Conservation (phyloP, 2,797 vertebrate species). For the Hozukius guyotensis region DNA sequence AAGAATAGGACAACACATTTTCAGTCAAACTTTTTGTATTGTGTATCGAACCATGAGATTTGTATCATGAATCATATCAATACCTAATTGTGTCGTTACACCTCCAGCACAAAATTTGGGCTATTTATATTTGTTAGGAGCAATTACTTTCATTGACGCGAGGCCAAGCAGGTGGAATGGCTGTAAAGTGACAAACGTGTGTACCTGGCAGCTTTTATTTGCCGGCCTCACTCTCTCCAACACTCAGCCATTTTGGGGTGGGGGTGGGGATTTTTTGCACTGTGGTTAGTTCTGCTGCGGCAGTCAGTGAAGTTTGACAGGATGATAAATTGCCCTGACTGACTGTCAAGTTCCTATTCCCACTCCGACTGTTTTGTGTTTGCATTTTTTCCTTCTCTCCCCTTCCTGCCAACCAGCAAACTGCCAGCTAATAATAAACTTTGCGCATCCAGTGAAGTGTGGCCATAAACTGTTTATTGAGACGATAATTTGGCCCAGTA, state of each 20-base stretch:
- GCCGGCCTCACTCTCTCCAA: conserved; percentile 34
- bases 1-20: not conserved
- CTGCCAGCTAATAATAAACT: conserved; percentile 75
- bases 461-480: conserved; percentile 69
- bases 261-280: conserved; percentile 39
- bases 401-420: conserved; percentile 61
- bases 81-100: not conserved
- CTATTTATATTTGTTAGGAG: not conserved
- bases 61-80: not conserved
- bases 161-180: conserved; percentile 53
- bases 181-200: conserved; percentile 66
- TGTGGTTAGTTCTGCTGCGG: conserved; percentile 72
- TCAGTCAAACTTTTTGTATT: not conserved
- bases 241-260: conserved; percentile 47
- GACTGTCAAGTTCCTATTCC: conserved; percentile 78
- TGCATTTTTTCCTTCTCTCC: conserved; percentile 56
- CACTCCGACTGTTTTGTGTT: conserved; percentile 71
- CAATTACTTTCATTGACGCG: conserved; percentile 22
- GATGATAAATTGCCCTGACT: conserved; percentile 81
- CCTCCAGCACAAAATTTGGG: not conserved
- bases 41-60: not conserved
- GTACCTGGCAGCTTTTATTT: conserved; percentile 52
- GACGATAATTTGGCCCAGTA: conserved; percentile 57
- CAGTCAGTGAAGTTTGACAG: conserved; percentile 82
- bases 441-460: conserved; percentile 64